These are phyloP conservation scores for Drosophila athabasca DNA, from an alignment of 1,140 invertebrate genomes.

Conservation along the genomic window DNA sequence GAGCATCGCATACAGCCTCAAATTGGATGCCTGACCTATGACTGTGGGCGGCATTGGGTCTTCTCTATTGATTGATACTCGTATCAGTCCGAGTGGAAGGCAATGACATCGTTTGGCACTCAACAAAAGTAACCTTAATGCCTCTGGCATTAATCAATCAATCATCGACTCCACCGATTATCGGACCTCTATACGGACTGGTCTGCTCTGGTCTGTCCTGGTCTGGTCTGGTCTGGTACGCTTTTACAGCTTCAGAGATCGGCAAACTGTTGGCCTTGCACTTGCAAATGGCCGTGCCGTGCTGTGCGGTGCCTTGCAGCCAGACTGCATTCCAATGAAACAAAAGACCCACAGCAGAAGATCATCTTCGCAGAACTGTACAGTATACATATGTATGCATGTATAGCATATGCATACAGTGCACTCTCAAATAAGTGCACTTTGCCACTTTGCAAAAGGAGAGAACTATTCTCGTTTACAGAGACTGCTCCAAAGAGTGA, in stretches of 20 bases:
- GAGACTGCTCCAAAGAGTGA: too few species aligned
- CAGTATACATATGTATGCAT: too few species aligned
- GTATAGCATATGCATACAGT: too few species aligned
- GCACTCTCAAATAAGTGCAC: too few species aligned
- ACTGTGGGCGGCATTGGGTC: background rate
- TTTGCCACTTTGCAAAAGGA: too few species aligned
- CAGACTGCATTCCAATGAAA: slow-evolving; percentile 36
- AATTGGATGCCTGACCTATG: slow-evolving; percentile 24
- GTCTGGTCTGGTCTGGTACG: too few species aligned
- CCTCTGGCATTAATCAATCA: slow-evolving; percentile 55
- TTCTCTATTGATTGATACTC: background rate
- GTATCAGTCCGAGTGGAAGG: slow-evolving; percentile 34
- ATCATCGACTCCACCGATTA: slow-evolving; percentile 46
- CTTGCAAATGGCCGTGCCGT: slow-evolving; percentile 10
- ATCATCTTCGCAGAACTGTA: slow-evolving; percentile 21
- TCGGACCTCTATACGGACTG: slow-evolving; percentile 4
- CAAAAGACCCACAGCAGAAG: slow-evolving; percentile 21
- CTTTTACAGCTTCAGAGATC: slow-evolving; percentile 14
- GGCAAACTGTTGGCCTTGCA: slow-evolving; percentile 28
- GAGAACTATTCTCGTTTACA: too few species aligned
- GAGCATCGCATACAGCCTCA: slow-evolving; percentile 7
- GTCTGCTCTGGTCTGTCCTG: too few species aligned
- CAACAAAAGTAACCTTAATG: slow-evolving; percentile 74
- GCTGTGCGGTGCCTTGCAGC: too few species aligned
- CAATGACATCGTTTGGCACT: slow-evolving; percentile 76